Conservation (phyloP, 2,797 vertebrate species). For the Malurus splendens region DNA sequence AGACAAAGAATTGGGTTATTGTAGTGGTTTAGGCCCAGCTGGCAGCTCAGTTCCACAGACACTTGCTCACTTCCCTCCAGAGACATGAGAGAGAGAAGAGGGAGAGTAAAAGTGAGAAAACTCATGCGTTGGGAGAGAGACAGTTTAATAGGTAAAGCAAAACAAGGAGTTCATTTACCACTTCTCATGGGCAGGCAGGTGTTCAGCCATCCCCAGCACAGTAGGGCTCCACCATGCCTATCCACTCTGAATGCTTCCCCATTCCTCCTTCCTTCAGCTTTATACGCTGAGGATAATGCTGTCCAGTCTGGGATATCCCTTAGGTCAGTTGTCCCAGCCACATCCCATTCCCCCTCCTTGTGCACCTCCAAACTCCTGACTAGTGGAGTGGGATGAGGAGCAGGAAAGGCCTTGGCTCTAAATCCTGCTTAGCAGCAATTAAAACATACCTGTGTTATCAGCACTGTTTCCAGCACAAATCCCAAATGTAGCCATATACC, state of each 20-base stretch:
- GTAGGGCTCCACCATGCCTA: not conserved
- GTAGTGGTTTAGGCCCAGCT: not conserved
- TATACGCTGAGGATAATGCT: too few species aligned
- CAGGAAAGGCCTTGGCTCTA: not conserved
- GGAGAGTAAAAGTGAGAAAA: not conserved
- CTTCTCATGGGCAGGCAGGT: not conserved
- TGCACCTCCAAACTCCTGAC: not conserved
- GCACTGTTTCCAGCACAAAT: not conserved
- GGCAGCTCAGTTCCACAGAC: not conserved
- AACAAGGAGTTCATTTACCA: not conserved
- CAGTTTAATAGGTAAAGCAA: not conserved
- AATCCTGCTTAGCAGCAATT: not conserved
- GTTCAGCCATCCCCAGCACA: not conserved
- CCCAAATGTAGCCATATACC: not conserved
- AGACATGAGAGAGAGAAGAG: not conserved
- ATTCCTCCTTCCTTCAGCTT: not conserved
- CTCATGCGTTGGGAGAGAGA: fast-evolving
- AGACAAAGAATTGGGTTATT: not conserved
- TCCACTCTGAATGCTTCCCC: fast-evolving
- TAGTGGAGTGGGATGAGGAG: not conserved
- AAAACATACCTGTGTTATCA: not conserved
- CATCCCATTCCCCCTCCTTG: not conserved
- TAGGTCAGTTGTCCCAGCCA: not conserved
- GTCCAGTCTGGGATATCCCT: not conserved
- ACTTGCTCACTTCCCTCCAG: fast-evolving